Percentiles rank a stretch among this genome's conserved stretches.
Evolutionary conservation across 2,797 vertebrate genomes (phyloP).

Genomic region (Silurus aristotelis): DNA sequence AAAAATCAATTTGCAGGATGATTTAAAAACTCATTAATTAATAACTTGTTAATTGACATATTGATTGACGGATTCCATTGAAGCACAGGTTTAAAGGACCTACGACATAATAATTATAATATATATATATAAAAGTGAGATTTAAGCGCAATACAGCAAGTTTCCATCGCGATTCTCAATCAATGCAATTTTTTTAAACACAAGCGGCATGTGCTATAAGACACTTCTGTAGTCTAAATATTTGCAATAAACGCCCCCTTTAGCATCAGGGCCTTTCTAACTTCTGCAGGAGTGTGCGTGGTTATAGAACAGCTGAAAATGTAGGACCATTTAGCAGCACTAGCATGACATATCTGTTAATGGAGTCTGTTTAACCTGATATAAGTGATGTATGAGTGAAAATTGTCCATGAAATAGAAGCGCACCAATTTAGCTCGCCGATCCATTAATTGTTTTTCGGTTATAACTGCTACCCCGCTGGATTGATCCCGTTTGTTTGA

Average conservation of each 20-base stretch:
- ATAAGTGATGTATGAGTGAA: slow-evolving; percentile 30
- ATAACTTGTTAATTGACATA: too few relatives aligned
- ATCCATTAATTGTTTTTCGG: slow-evolving; percentile 29
- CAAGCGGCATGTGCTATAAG: not conserved
- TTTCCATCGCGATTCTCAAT: too few relatives aligned
- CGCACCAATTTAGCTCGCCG: slow-evolving; percentile 20
- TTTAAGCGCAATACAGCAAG: too few relatives aligned
- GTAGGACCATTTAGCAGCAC: slow-evolving; percentile 1
- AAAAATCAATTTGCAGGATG: not conserved
- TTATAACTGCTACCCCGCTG: slow-evolving; percentile 19
- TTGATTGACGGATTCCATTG: too few relatives aligned
- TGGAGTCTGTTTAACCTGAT: slow-evolving; percentile 22
- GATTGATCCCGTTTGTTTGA: slow-evolving; percentile 40
- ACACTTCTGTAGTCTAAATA: not conserved
- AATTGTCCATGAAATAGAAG: slow-evolving; percentile 36
- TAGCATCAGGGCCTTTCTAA: not conserved
- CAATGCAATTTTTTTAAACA: not conserved
- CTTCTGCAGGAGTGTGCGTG: not conserved
- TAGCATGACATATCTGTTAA: slow-evolving; percentile 28
- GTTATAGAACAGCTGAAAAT: not conserved
- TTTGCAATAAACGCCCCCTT: not conserved
- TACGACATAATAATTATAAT: too few relatives aligned
- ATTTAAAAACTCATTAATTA: not conserved
- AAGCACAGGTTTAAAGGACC: too few relatives aligned
- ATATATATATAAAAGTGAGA: too few relatives aligned